Evolutionary conservation across 2,113 vertebrate species (phyloP).

Genomic region (Oceanites oceanicus): DNA sequence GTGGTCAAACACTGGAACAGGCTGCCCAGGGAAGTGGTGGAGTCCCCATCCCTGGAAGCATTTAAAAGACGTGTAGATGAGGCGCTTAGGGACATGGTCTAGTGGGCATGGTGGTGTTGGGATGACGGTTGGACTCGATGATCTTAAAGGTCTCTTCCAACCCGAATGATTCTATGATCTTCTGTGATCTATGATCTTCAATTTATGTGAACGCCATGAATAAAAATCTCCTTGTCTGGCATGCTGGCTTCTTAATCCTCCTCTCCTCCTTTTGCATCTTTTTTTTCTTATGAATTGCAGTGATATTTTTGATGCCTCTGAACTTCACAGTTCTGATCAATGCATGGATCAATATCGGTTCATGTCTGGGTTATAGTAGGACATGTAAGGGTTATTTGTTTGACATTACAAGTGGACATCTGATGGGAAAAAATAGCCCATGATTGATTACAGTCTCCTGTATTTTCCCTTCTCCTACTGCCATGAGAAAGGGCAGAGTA

Average conservation of each 20-base stretch:
- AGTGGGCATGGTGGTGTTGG: no score
- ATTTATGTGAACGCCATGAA: not conserved
- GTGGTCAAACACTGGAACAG: no score
- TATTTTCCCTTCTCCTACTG: not conserved
- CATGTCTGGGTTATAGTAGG: not conserved
- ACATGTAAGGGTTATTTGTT: not conserved
- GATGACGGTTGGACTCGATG: no score
- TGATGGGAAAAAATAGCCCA: not conserved
- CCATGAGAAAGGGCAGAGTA: fast-evolving
- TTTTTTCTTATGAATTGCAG: not conserved
- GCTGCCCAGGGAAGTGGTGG: no score
- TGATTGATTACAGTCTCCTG: not conserved
- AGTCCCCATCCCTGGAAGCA: no score
- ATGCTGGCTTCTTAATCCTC: not conserved
- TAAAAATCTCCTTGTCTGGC: not conserved
- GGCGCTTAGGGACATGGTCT: no score
- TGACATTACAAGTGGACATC: no score
- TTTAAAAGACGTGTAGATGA: no score
- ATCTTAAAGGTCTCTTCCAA: no score
- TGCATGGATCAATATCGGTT: fast-evolving
- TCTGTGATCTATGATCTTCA: no score
- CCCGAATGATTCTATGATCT: no score
- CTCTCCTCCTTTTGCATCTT: not conserved
- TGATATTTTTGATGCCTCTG: not conserved
- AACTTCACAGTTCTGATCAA: not conserved